These are phyloP conservation scores for Aphyosemion australe DNA, from an alignment of 2,113 vertebrate species.

Conservation along the genomic window DNA sequence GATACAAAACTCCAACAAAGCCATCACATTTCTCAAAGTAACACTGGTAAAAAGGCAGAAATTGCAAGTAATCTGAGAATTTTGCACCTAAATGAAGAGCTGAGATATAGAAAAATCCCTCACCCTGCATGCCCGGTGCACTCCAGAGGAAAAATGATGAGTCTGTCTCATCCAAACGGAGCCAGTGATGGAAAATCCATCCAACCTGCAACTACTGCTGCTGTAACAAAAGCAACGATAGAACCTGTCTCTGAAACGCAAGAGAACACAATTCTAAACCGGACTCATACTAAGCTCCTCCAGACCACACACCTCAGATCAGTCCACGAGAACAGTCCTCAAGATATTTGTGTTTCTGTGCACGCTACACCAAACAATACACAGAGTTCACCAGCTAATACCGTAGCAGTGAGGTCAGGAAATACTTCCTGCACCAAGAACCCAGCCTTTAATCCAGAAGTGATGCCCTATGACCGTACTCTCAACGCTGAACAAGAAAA, in stretches of 20 bases:
- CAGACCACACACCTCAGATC: constrained; percentile 10
- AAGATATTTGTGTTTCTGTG: constrained; percentile 39
- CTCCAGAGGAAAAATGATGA: constrained; percentile 11
- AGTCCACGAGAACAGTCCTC: constrained; percentile 1
- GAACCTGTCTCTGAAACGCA: constrained; percentile 17
- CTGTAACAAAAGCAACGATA: constrained; percentile 61
- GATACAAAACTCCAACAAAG: constrained; percentile 25
- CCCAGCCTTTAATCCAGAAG: neutral
- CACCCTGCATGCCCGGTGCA: constrained; percentile 60
- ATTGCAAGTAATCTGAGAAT: constrained; percentile 38
- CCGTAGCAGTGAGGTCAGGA: neutral
- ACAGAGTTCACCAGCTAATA: constrained; percentile 16
- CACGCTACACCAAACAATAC: constrained; percentile 43
- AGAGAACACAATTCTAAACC: constrained; percentile 13
- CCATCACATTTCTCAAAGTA: constrained; percentile 33
- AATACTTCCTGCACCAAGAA: constrained; percentile 26
- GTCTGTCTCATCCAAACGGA: constrained; percentile 9
- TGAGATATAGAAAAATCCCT: constrained; percentile 31
- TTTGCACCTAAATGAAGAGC: constrained; percentile 43
- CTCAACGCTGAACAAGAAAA: neutral
- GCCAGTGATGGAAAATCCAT: neutral
- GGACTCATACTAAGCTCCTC: constrained; percentile 35
- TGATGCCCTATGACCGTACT: constrained; percentile 11
- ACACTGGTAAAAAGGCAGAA: constrained; percentile 39
- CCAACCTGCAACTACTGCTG: constrained; percentile 29